Evolutionary conservation across 2,888 invertebrate genomes (phyloP), one percentile per base, ranked within the genome.

Genomic region (Aphodius granarius): DNA sequence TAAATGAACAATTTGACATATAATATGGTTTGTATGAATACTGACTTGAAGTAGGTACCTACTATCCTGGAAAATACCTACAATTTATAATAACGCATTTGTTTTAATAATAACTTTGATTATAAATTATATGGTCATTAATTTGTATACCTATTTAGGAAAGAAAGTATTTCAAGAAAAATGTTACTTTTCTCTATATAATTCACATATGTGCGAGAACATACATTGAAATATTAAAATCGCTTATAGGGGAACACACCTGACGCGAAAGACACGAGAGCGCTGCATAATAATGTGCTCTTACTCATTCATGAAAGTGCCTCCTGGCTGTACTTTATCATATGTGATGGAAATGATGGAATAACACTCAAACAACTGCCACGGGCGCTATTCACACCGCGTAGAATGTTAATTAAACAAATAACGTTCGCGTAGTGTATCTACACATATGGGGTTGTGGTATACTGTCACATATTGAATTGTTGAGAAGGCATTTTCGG

Each of bases 331-430:
- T 66, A 66, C 76, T 76, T 76, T 74, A 74, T 74, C 76, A 76
- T 71, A 74, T 76, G 73, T 74, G 73, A 74, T 76, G 76, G 76
- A 76, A 76, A 76, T 78, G 77, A 73, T 77, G 77, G 71, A 77
- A 78, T 72, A 78, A 77, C 78, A 78, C 78, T 78, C 78, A 75
- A 77, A 77, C 76, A 77, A 77, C 71, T 77, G 78, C 77, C 71
- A 66, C 66, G 65, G 71, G 78, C 75, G 20, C 65, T 73, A 43
- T 78, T 78, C 78, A 73, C 78, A 75, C 77, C 73, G 74, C 66
- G 74, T 66, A 64, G 78, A 78, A 78, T 78, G 77, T 76, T 78
- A 78, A 77, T 77, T 74, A 66, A 71, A 74, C 72, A 71, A 72
- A 75, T 70, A 74, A 19, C 62, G 63, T 20, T 43, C 19, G 16